phyloP scores from a whole-genome alignment of 2,888 invertebrate species.

The Heliconius ethilla region DNA sequence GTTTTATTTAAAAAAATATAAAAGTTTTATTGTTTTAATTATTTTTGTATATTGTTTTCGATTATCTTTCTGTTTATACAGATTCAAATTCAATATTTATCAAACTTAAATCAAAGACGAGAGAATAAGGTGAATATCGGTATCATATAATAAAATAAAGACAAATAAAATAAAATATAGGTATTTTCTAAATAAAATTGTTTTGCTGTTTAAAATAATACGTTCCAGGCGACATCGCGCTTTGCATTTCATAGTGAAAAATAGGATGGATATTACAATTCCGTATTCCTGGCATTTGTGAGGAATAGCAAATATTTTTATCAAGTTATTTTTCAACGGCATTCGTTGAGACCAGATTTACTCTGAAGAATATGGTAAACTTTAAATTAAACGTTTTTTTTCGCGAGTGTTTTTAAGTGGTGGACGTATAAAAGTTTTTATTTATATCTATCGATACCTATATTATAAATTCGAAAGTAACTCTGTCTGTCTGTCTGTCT shows the following conservation, averaged over 20 bases:
- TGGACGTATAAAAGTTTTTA: neutral
- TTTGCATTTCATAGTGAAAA: conserved; percentile 42
- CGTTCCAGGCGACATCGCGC: conserved; percentile 32
- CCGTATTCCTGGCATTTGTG: conserved; percentile 36
- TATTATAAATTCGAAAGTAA: too few species aligned
- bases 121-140: neutral
- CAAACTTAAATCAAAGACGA: neutral
- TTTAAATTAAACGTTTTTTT: conserved; percentile 12
- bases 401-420: neutral
- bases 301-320: conserved; percentile 40
- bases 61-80: too few species aligned
- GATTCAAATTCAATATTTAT: neutral
- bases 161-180: neutral
- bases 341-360: conserved; percentile 7
- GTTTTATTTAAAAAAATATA: too few species aligned
- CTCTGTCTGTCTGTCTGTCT: too few species aligned
- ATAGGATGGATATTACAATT: conserved; percentile 40
- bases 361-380: conserved; percentile 13
- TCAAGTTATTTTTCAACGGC: conserved; percentile 36
- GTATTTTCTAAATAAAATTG: conserved; percentile 19
- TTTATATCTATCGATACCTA: too few species aligned
- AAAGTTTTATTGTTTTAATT: too few species aligned
- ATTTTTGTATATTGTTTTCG: too few species aligned
- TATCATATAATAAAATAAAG: conserved; percentile 7
- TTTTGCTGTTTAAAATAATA: conserved; percentile 39